Conservation (phyloP, 2,888 invertebrate genomes). For the Tipula unca region DNA sequence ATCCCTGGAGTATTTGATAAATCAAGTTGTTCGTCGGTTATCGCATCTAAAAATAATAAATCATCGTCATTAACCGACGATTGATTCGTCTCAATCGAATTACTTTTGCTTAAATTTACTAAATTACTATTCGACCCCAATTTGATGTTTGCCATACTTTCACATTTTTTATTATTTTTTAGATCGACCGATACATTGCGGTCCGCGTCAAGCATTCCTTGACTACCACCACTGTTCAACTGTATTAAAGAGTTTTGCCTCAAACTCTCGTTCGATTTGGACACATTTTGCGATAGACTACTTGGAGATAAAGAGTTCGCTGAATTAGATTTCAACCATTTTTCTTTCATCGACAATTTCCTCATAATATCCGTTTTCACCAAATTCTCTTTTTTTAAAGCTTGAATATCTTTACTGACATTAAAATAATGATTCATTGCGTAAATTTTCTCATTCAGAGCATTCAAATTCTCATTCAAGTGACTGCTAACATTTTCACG, state of each 20-base stretch:
- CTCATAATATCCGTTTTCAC: constrained; percentile 40
- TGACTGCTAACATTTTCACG: constrained; percentile 34
- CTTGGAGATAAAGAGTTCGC: background rate
- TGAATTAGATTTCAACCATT: constrained; percentile 36
- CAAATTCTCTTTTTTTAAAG: constrained; percentile 37
- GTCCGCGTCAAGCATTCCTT: background rate
- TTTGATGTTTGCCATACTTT: background rate
- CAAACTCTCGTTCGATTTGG: background rate
- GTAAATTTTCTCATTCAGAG: constrained; percentile 40
- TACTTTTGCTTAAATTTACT: background rate
- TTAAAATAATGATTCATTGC: constrained; percentile 40
- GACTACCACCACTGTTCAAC: background rate
- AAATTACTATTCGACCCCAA: background rate
- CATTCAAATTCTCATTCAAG: constrained; percentile 33
- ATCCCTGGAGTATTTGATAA: background rate
- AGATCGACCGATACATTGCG: no score
- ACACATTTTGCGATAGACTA: background rate
- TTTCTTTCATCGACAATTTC: constrained; percentile 39
- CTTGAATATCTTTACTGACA: constrained; percentile 39
- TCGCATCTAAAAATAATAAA: background rate
- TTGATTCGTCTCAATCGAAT: background rate
- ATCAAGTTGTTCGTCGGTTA: background rate
- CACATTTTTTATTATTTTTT: background rate
- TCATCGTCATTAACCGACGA: background rate
- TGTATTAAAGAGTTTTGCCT: background rate